phyloP scores from a whole-genome alignment of 2,797 vertebrate species.

The Perodicticus potto region DNA sequence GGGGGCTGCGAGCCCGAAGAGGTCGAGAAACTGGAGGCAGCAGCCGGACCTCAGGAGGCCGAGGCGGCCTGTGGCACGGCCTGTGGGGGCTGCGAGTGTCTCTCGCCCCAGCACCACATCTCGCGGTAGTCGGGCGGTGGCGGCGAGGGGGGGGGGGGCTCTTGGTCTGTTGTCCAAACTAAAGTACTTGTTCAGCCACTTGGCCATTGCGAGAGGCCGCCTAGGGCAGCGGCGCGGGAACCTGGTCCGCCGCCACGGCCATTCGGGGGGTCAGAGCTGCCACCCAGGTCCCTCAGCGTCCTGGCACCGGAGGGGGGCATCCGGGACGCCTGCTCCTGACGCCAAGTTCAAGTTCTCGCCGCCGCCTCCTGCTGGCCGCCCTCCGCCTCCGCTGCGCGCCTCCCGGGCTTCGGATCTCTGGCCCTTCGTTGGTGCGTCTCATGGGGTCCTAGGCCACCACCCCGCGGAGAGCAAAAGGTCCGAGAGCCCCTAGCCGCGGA shows the following conservation, averaged over 20 bases:
- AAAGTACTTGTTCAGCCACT: constrained; percentile 92
- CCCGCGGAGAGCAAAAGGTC: constrained; percentile 36
- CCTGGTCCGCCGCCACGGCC: constrained; percentile 78
- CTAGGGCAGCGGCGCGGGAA: constrained; percentile 80
- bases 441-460: constrained; percentile 64
- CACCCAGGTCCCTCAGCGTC: constrained; percentile 74
- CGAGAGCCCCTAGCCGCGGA: not conserved
- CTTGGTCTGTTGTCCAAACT: constrained; percentile 89
- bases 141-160: constrained; percentile 82
- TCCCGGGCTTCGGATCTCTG: constrained; percentile 65
- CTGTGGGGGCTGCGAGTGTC: constrained; percentile 81
- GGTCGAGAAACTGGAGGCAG: constrained; percentile 86
- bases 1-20: constrained; percentile 81
- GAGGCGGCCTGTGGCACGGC: constrained; percentile 81
- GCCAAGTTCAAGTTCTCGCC: constrained; percentile 83
- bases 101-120: constrained; percentile 86
- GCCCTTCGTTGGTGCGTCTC: constrained; percentile 72
- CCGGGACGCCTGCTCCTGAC: constrained; percentile 73
- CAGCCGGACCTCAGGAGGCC: constrained; percentile 81
- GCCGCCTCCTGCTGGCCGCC: constrained; percentile 76
- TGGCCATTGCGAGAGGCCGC: constrained; percentile 88
- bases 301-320: constrained; percentile 76
- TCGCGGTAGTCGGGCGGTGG: constrained; percentile 89
- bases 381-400: constrained; percentile 65
- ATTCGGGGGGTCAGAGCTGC: constrained; percentile 77